Conservation (phyloP, 2,113 vertebrate genomes). For the Bubo scandiacus region DNA sequence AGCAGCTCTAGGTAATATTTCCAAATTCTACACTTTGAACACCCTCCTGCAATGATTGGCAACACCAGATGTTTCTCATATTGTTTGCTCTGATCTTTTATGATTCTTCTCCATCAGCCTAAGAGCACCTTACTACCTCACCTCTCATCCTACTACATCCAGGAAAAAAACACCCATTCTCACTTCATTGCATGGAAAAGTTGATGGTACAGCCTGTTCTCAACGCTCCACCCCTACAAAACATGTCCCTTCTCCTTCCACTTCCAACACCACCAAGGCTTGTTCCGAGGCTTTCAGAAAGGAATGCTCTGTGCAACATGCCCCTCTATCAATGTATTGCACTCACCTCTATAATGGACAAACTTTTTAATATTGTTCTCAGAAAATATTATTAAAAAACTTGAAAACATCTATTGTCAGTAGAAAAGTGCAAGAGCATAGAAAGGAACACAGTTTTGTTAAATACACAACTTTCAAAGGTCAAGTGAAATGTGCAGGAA, state of each 20-base stretch:
- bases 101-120: not conserved
- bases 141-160: not conserved
- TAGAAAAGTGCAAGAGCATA: not conserved
- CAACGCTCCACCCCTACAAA: not conserved
- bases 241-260: not conserved
- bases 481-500: not conserved
- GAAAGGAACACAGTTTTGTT: not conserved
- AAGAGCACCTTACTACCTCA: not conserved
- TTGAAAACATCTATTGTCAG: not conserved
- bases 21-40: not conserved
- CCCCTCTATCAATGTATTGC: not conserved
- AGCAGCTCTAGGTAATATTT: not conserved
- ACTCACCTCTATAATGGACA: not conserved
- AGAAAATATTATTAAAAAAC: not conserved
- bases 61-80: not conserved
- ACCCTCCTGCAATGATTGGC: not conserved
- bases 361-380: not conserved
- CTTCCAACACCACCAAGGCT: not conserved
- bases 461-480: not conserved
- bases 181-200: not conserved
- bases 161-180: not conserved
- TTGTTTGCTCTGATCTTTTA: not conserved
- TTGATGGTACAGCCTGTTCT: not conserved
- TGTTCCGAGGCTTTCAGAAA: not conserved
- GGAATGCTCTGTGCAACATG: not conserved